phyloP scores from a whole-genome alignment of 1,140 invertebrate species.

The Drosophila gunungcola region DNA sequence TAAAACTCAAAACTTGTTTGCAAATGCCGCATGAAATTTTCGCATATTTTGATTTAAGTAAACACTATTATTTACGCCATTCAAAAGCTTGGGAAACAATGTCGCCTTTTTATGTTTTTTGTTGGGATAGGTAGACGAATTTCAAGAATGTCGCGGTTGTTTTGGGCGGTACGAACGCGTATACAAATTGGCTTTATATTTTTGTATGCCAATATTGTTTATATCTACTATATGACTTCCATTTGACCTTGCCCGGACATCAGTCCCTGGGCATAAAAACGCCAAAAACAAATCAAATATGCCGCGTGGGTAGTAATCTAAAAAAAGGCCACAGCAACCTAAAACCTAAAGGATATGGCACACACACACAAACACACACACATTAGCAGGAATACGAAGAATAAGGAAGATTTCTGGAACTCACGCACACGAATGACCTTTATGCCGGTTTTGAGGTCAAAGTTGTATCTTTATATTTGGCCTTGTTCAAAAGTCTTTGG shows the following conservation, averaged over 20 bases:
- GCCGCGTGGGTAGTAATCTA: conserved; percentile 33
- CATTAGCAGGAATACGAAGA: conserved; percentile 2
- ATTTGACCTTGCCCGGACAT: conserved; percentile 63
- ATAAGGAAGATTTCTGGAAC: conserved; percentile 13
- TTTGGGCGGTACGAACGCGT: background rate
- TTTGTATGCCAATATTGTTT: conserved; percentile 50
- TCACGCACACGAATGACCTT: conserved; percentile 68
- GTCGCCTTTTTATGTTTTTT: conserved; percentile 17
- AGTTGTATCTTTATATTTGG: conserved; percentile 12
- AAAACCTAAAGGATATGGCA: conserved; percentile 56
- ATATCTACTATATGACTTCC: conserved; percentile 57
- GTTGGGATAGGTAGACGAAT: conserved; percentile 33
- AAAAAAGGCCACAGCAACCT: conserved; percentile 58
- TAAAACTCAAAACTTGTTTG: conserved; percentile 2
- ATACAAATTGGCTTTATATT: conserved; percentile 14
- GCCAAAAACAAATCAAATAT: conserved; percentile 51
- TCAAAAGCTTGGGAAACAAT: conserved; percentile 25
- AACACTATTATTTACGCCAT: conserved; percentile 33
- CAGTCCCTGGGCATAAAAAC: conserved; percentile 28
- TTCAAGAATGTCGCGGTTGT: conserved; percentile 24
- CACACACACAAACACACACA: conserved; percentile 14
- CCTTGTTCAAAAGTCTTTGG: conserved; percentile 1
- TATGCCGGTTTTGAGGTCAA: conserved; percentile 67
- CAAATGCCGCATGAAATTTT: conserved; percentile 1
- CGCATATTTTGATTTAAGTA: conserved; percentile 24